Evolutionary conservation across 2,113 vertebrate genomes (phyloP).

Genomic region (Leptodactylus fuscus): DNA sequence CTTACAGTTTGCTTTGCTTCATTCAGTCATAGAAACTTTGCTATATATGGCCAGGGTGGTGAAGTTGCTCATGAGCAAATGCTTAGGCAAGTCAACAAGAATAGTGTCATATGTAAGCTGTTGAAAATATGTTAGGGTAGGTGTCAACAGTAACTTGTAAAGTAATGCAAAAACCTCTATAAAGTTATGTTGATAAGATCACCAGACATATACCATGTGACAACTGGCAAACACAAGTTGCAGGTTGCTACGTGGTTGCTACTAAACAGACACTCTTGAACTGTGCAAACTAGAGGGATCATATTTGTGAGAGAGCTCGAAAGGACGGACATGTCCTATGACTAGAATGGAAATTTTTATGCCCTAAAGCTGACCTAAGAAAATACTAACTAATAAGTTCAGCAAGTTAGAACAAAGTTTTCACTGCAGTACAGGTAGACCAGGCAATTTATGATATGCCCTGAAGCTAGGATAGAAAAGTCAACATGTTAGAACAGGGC

Average conservation of each 20-base stretch:
- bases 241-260: conserved; percentile 44
- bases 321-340: neutral
- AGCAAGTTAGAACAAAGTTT: neutral
- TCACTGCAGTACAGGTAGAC: neutral
- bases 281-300: conserved; percentile 37
- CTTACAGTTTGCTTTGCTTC: neutral
- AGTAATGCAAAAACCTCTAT: conserved; percentile 13
- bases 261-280: conserved; percentile 40
- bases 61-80: neutral
- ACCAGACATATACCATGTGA: conserved; percentile 34
- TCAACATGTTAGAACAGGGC: neutral
- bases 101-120: conserved; percentile 25
- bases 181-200: conserved; percentile 22
- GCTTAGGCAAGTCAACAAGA: neutral
- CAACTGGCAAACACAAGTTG: conserved; percentile 38
- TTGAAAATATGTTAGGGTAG: conserved; percentile 21
- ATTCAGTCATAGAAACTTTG: neutral
- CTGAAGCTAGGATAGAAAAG: neutral
- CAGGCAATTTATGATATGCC: neutral
- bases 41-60: conserved; percentile 9
- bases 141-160: conserved; percentile 18
- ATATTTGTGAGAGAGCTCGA: conserved; percentile 31
- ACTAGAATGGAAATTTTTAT: neutral
- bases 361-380: neutral
- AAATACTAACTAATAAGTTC: neutral